Conservation (phyloP, 2,113 vertebrate species). For the Bucco capensis region DNA sequence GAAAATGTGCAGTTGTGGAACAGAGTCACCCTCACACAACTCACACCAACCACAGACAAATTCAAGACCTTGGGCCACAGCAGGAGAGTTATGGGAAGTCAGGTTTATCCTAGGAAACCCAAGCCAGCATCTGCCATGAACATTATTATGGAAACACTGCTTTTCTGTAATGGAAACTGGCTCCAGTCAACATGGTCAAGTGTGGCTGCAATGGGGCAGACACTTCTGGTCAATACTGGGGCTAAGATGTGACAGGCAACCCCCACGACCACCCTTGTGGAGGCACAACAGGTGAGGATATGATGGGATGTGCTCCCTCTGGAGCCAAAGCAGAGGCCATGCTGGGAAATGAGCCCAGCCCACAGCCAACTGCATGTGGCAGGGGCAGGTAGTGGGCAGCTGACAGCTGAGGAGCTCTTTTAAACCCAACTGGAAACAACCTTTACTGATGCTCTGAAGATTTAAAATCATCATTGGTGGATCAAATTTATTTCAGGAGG, state of each 20-base stretch:
- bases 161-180: not conserved
- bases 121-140: not conserved
- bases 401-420: accelerated
- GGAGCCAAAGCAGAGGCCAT: accelerated
- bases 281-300: not conserved
- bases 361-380: not conserved
- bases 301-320: accelerated
- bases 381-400: not conserved
- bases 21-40: accelerated
- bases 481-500: not conserved
- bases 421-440: not conserved
- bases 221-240: not conserved
- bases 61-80: not conserved
- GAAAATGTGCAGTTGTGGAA: accelerated
- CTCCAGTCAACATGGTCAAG: not conserved
- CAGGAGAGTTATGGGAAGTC: not conserved
- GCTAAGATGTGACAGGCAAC: not conserved
- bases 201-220: not conserved
- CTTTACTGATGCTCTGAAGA: not conserved
- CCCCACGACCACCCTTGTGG: accelerated
- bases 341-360: not conserved
- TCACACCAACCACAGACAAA: not conserved
- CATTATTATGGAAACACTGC: not conserved
- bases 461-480: not conserved
- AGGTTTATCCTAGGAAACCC: not conserved